Evolutionary conservation across 1,140 invertebrate genomes (phyloP).

Genomic region (Pogonus chalceus): DNA sequence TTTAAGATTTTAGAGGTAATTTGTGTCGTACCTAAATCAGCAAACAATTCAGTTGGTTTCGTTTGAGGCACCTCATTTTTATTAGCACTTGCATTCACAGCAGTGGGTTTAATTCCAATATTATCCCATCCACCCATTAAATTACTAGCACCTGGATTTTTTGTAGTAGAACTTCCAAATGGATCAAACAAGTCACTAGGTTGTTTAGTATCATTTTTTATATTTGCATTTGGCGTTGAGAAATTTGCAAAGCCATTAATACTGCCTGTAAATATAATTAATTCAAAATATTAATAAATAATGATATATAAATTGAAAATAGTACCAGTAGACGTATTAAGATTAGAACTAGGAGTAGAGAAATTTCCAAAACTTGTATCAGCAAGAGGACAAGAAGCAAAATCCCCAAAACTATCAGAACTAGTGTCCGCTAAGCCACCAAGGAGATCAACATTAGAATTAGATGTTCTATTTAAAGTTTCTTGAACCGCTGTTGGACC

Average conservation of each 20-base stretch:
- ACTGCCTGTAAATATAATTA: too few species aligned
- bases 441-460: constrained; percentile 51
- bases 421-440: constrained; percentile 39
- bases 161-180: constrained; percentile 29
- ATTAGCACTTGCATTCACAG: constrained; percentile 8
- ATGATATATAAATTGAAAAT: too few species aligned
- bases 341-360: background rate
- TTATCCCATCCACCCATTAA: constrained; percentile 24
- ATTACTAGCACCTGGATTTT: constrained; percentile 19
- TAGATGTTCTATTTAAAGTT: constrained; percentile 23
- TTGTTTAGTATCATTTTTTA: too few species aligned
- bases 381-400: constrained; percentile 13
- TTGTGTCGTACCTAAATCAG: constrained; percentile 39
- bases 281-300: too few species aligned
- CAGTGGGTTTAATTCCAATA: constrained; percentile 11
- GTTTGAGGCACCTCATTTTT: constrained; percentile 21
- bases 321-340: too few species aligned
- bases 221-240: too few species aligned
- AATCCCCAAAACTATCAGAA: constrained; percentile 18
- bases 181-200: constrained; percentile 37
- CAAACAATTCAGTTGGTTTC: constrained; percentile 41
- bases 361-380: background rate
- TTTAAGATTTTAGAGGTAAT: too few species aligned
- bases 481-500: constrained; percentile 5
- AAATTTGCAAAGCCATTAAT: too few species aligned